Percentiles rank a stretch among this genome's conserved stretches.
Evolutionary conservation across 2,888 invertebrate species (phyloP).

Genomic region (Silvanus unidentatus): DNA sequence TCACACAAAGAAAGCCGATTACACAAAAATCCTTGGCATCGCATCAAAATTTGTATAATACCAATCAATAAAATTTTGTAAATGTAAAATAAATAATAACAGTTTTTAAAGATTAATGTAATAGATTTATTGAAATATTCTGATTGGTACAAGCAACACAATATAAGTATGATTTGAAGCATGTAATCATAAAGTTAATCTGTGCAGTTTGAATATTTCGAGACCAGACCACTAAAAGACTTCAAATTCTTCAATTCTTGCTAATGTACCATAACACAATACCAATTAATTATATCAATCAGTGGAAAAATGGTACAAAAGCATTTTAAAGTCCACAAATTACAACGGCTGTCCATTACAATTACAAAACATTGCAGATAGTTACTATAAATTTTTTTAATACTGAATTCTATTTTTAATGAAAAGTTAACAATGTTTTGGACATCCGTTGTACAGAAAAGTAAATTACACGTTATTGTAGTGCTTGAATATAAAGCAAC

Average conservation of each 20-base stretch:
- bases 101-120: constrained; percentile 11
- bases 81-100: constrained; percentile 7
- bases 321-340: constrained; percentile 8
- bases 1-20: constrained; percentile 77
- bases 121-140: constrained; percentile 43
- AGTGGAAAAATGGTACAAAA: too few relatives aligned
- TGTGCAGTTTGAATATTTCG: constrained; percentile 34
- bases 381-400: constrained; percentile 10
- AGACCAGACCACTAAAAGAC: constrained; percentile 25
- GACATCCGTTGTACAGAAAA: constrained; percentile 14
- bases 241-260: background rate
- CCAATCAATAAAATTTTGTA: background rate
- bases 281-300: too few relatives aligned
- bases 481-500: constrained; percentile 29
- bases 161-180: constrained; percentile 43
- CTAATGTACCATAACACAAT: background rate
- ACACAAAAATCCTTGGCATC: constrained; percentile 86
- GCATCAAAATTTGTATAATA: constrained; percentile 76
- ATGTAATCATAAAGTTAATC: constrained; percentile 38
- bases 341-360: constrained; percentile 15
- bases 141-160: constrained; percentile 47
- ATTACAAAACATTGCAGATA: constrained; percentile 8
- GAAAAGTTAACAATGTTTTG: constrained; percentile 10
- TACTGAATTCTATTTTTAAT: too few relatives aligned
- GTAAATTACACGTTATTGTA: constrained; percentile 15